Evolutionary conservation across 2,888 invertebrate species (phyloP).

Genomic region (Tetramorium bicarinatum): DNA sequence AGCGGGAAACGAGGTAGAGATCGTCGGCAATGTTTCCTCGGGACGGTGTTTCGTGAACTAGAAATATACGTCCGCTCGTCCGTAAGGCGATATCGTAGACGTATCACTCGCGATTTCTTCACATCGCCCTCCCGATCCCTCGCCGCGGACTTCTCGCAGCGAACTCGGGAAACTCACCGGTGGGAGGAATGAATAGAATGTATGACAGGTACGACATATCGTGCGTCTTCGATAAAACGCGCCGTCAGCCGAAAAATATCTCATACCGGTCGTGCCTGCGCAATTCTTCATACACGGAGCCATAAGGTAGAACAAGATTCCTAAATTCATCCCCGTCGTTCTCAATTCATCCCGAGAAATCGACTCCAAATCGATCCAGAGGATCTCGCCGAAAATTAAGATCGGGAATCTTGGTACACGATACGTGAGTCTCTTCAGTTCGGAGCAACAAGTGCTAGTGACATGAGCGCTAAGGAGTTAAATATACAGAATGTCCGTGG

Average conservation of each 20-base stretch:
- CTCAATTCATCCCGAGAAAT: not conserved
- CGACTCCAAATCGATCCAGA: not conserved
- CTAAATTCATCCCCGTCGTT: not conserved
- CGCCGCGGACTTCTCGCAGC: not conserved
- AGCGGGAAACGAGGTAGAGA: slow-evolving; percentile 40
- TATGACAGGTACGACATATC: slow-evolving; percentile 30
- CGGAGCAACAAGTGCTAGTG: slow-evolving; percentile 42
- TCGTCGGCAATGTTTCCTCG: slow-evolving; percentile 54
- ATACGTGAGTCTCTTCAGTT: not conserved
- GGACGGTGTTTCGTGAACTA: slow-evolving; percentile 66
- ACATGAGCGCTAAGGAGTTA: slow-evolving; percentile 19
- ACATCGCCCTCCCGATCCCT: not conserved
- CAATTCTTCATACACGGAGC: not conserved
- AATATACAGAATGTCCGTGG: not conserved
- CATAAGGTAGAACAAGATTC: not conserved
- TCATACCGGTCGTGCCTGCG: not conserved
- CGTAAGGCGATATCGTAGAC: slow-evolving; percentile 71
- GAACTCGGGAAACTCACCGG: slow-evolving; percentile 54
- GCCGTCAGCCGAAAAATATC: slow-evolving; percentile 58
- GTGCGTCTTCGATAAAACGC: not conserved
- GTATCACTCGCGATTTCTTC: slow-evolving; percentile 62
- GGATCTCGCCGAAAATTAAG: slow-evolving; percentile 11
- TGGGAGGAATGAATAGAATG: slow-evolving; percentile 41
- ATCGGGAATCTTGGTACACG: not conserved
- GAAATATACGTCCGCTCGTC: slow-evolving; percentile 71